These are phyloP conservation scores for Cantharis rustica DNA, from an alignment of 2,888 invertebrate species.

Conservation along the genomic window DNA sequence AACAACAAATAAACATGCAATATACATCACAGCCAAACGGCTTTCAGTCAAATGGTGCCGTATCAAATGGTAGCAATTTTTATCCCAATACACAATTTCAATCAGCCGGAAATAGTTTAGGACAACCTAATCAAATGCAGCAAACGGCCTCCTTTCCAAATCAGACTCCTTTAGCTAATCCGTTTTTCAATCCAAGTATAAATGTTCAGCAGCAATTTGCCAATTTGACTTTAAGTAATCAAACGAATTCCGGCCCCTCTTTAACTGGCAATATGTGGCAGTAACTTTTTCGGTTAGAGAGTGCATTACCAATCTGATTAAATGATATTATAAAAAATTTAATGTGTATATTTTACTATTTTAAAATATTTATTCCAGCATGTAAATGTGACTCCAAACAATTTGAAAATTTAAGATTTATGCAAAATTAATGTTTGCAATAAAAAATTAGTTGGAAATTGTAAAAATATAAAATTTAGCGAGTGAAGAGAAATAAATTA, in stretches of 20 bases:
- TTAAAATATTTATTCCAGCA: neutral
- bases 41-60: constrained; percentile 16
- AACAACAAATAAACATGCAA: constrained; percentile 21
- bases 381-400: neutral
- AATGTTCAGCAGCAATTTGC: constrained; percentile 59
- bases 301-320: constrained; percentile 3
- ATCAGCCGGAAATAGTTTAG: constrained; percentile 9
- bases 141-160: constrained; percentile 20
- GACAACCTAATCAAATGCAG: constrained; percentile 25
- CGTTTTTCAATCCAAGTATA: constrained; percentile 46
- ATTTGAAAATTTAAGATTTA: neutral
- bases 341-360: constrained; percentile 15
- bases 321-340: constrained; percentile 10
- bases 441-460: neutral
- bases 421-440: neutral
- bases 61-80: constrained; percentile 7
- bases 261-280: constrained; percentile 53
- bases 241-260: constrained; percentile 37
- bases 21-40: constrained; percentile 8
- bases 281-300: constrained; percentile 38
- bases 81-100: constrained; percentile 17
- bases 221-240: constrained; percentile 54
- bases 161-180: constrained; percentile 43
- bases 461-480: neutral
- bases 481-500: neutral